Evolutionary conservation across 2,797 vertebrate genomes (phyloP).

Genomic region (Ptychadena robeensis): DNA sequence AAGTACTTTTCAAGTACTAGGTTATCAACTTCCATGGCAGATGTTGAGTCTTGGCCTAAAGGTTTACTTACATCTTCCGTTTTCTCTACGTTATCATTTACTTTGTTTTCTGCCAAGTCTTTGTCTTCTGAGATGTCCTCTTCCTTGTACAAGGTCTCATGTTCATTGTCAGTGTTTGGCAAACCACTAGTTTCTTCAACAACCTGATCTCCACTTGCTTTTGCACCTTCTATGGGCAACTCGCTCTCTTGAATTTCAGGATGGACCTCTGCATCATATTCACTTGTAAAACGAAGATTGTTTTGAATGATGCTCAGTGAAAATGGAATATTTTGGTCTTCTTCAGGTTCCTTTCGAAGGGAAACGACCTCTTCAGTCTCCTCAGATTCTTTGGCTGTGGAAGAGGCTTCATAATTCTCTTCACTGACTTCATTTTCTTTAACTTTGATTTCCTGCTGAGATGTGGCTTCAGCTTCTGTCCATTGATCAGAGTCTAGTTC

Average conservation of each 20-base stretch:
- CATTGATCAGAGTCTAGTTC: neutral
- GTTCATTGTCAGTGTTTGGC: neutral
- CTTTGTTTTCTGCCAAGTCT: neutral
- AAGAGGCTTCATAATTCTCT: neutral
- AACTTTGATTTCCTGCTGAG: neutral
- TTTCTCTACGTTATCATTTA: neutral
- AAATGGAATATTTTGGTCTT: neutral
- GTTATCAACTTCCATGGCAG: neutral
- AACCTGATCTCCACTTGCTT: neutral
- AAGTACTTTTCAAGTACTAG: neutral
- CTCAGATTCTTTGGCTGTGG: too few relatives aligned
- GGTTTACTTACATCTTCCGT: neutral
- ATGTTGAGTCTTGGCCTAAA: neutral
- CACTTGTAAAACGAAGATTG: conserved; percentile 26
- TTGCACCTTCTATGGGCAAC: neutral
- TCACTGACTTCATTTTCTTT: neutral
- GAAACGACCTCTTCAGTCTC: neutral
- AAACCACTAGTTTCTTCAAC: neutral
- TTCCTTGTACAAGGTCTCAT: neutral
- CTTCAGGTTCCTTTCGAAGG: neutral
- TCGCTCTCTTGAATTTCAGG: neutral
- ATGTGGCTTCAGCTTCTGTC: neutral
- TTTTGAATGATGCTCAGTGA: conserved; percentile 14
- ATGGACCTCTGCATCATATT: neutral
- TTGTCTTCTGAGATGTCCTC: conserved; percentile 4